These are phyloP conservation scores for Sterrhoptilus dennistouni DNA, from an alignment of 2,113 vertebrate genomes.

Conservation along the genomic window DNA sequence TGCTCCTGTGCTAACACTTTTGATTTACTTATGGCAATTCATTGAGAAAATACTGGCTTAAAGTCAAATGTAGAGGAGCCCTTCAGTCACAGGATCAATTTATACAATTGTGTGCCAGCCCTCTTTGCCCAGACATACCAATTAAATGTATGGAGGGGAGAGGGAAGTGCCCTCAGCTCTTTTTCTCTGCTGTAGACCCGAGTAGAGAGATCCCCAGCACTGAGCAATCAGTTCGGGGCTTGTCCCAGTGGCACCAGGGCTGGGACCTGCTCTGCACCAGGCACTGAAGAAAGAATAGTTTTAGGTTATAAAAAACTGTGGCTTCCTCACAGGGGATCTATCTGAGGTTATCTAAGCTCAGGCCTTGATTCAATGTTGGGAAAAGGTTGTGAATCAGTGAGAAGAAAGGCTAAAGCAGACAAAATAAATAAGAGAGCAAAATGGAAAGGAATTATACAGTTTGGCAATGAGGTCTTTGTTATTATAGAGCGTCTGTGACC, in stretches of 20 bases:
- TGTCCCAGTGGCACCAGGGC: neutral
- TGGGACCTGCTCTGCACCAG: neutral
- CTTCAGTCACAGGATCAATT: neutral
- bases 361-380: neutral
- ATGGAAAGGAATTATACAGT: neutral
- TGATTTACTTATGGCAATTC: neutral
- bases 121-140: neutral
- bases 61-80: neutral
- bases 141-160: neutral
- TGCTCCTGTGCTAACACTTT: neutral
- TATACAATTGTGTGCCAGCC: neutral
- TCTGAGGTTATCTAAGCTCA: neutral
- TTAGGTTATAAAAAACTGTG: neutral
- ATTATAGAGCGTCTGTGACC: neutral
- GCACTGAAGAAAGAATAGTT: neutral
- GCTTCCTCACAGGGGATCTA: neutral
- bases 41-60: neutral
- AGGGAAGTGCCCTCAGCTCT: neutral
- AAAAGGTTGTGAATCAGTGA: neutral
- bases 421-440: neutral
- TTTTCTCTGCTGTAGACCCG: fast-evolving
- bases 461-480: neutral
- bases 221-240: neutral
- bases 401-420: neutral
- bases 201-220: neutral